A percentile compares a stretch with the other conserved stretches of the same genome.
Evolutionary conservation across 1,140 invertebrate species (phyloP).

Genomic region (Wiebesia pumilae): DNA sequence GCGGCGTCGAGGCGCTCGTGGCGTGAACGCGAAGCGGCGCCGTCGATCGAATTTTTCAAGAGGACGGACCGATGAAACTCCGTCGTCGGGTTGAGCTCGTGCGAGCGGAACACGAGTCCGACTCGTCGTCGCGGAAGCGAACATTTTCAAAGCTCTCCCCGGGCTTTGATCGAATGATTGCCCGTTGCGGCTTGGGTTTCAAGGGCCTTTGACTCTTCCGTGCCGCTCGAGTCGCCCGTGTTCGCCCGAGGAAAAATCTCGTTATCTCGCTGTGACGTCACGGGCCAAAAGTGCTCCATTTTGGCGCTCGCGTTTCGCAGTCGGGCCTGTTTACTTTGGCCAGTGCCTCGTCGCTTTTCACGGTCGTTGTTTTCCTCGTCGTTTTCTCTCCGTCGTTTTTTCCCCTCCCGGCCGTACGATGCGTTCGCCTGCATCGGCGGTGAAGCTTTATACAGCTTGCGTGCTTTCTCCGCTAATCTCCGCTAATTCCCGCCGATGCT

Average conservation of each 20-base stretch:
- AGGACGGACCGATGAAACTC: too few species aligned
- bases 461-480: too few species aligned
- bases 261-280: background rate
- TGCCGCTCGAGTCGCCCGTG: too few species aligned
- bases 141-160: slow-evolving; percentile 33
- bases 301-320: background rate
- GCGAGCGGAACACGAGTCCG: too few species aligned
- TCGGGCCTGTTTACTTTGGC: too few species aligned
- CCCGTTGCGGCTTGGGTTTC: slow-evolving; percentile 32
- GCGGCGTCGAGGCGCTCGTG: too few species aligned
- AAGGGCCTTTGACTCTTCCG: slow-evolving; percentile 35
- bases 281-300: background rate
- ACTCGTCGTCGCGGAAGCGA: slow-evolving; percentile 17
- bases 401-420: background rate
- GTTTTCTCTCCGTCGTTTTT: background rate
- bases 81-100: too few species aligned
- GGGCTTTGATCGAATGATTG: slow-evolving; percentile 46
- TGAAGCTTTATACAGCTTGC: too few species aligned
- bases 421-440: background rate
- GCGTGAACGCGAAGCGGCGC: too few species aligned
- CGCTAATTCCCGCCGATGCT: too few species aligned
- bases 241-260: slow-evolving; percentile 29
- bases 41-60: background rate
- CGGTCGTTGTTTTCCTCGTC: background rate
- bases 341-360: too few species aligned